A percentile compares a stretch with the other conserved stretches of the same genome.
These are phyloP conservation scores for Parauchenoglanis ngamensis DNA, from an alignment of 2,797 vertebrate species.

Conservation along the genomic window DNA sequence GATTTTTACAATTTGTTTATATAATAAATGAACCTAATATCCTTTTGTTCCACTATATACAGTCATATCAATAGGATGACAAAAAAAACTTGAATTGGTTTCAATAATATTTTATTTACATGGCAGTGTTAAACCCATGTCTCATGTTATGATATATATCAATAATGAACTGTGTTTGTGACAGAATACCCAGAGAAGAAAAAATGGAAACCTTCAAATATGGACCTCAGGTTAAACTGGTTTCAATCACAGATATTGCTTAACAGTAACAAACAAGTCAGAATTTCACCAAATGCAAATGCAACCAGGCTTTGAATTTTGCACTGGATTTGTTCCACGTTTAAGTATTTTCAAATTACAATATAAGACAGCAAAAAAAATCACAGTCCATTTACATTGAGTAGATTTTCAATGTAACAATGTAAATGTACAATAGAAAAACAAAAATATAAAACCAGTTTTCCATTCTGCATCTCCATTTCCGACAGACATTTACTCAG, in stretches of 20 bases:
- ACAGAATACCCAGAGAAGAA: neutral
- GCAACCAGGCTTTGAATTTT: neutral
- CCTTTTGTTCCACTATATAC: neutral
- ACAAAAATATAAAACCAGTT: conserved; percentile 12
- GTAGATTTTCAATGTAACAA: conserved; percentile 20
- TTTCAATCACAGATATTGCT: conserved; percentile 9
- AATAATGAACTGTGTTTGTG: conserved; percentile 9
- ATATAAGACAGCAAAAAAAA: conserved; percentile 6
- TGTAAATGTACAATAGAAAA: conserved; percentile 33
- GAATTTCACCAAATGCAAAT: conserved; percentile 1
- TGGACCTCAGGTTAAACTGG: neutral
- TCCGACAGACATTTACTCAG: conserved; percentile 17
- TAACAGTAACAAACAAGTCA: conserved; percentile 20
- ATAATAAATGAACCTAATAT: neutral
- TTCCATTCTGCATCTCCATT: conserved; percentile 16
- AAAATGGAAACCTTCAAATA: neutral
- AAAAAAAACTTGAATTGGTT: conserved; percentile 10
- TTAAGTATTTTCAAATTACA: neutral
- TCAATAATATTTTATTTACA: conserved; percentile 53
- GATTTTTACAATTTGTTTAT: neutral
- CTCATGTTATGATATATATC: conserved; percentile 36
- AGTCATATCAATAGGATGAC: neutral
- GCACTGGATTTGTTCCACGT: neutral
- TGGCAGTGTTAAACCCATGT: conserved; percentile 63
- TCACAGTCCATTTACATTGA: conserved; percentile 4